Evolutionary conservation across 1,140 invertebrate species (phyloP).

Genomic region (Cydia strobilella): DNA sequence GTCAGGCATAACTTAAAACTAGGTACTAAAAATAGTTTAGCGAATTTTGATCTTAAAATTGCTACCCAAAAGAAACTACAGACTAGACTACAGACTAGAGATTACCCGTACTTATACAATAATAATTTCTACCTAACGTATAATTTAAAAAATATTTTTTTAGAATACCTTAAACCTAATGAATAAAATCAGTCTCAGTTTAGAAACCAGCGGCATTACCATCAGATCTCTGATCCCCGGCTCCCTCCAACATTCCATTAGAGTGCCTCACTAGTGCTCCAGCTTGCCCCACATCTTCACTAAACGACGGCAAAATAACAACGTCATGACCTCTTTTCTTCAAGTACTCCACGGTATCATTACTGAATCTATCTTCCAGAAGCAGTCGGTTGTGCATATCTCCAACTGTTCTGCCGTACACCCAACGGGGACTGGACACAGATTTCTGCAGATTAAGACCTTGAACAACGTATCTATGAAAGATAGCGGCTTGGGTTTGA

Average conservation of each 20-base stretch:
- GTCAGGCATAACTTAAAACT: too few relatives aligned
- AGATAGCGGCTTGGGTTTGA: constrained; percentile 70
- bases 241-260: constrained; percentile 67
- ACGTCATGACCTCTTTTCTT: constrained; percentile 60
- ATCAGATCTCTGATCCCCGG: constrained; percentile 62
- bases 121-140: neutral
- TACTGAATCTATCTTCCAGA: constrained; percentile 59
- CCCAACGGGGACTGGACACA: constrained; percentile 62
- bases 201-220: constrained; percentile 68
- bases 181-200: neutral
- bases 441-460: constrained; percentile 53
- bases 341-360: constrained; percentile 55
- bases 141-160: neutral
- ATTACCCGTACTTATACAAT: too few relatives aligned
- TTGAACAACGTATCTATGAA: constrained; percentile 70
- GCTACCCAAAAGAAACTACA: too few relatives aligned
- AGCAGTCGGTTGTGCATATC: constrained; percentile 46
- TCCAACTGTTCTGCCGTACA: constrained; percentile 55
- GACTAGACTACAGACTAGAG: too few relatives aligned
- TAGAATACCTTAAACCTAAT: neutral
- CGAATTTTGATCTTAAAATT: too few relatives aligned
- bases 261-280: constrained; percentile 62
- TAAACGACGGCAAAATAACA: constrained; percentile 47
- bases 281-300: constrained; percentile 57
- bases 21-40: too few relatives aligned